Evolutionary conservation across 1,140 invertebrate genomes (phyloP), one percentile per base, ranked within the genome.

Genomic region (Chlorops oryzae): DNA sequence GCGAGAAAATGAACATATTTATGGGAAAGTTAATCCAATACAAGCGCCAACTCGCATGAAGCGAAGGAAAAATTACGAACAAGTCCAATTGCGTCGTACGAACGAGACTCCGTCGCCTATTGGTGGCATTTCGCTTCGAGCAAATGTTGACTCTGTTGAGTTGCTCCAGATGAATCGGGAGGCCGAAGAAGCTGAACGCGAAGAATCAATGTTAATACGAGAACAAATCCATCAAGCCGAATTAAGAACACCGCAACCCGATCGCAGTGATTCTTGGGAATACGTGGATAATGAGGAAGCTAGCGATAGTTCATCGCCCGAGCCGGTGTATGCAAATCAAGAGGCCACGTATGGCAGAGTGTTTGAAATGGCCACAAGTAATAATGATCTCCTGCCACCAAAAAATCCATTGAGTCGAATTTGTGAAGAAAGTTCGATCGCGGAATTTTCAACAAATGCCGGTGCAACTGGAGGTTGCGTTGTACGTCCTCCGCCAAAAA

Each of bases 291-390:
- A 61, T 9, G 47, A 46, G 0, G 50, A 34, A 20, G 43, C 47
- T 5, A 38, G 28, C 18, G 39, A 37, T 10, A 48, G 28, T 15
- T 58, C 54, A 15, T 64, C 62, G 5, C 57, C 57, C 0, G 70
- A 72, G 20, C 65, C 70, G 0, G 34, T 72, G 2, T 72, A 72
- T 45, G 67, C 59, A 32, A 72, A 72, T 45, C 65, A 72, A 12
- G 65, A 69, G 37, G 56, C 59, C 10, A 70, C 65, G 20, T 68
- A 68, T 27, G 67, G 65, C 21, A 63, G 63, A 24, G 55, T 70
- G 5, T 70, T 64, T n/a, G 67, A 70, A 37, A 67, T 70, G 61
- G 64, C 52, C 24, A 59, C 62, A 10, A 59, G 59, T 9, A 50
- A 54, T 12, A 54, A 48, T 34, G 59, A 59, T 15, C 13, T 65